phyloP scores from a whole-genome alignment of 2,888 invertebrate genomes.

The Diogma glabrata region DNA sequence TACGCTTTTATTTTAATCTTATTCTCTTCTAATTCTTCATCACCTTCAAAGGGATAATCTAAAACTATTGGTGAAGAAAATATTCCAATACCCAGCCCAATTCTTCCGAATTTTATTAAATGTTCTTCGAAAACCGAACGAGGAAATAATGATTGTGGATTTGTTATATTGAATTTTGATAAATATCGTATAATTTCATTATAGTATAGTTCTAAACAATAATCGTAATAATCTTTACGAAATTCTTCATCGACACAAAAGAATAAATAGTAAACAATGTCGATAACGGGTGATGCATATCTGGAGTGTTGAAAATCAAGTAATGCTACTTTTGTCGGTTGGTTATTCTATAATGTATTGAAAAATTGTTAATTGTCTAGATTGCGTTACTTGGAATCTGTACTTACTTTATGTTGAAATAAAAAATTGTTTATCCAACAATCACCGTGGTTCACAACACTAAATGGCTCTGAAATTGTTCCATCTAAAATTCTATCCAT shows the following conservation, averaged over 20 bases:
- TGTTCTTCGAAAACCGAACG: background rate
- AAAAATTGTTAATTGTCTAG: background rate
- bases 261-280: background rate
- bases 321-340: background rate
- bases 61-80: background rate
- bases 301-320: background rate
- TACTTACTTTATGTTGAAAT: background rate
- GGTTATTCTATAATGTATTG: background rate
- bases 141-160: background rate
- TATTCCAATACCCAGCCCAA: conserved; percentile 1
- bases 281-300: background rate
- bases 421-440: conserved; percentile 2
- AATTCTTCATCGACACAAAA: background rate
- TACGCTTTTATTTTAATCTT: background rate
- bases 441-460: background rate
- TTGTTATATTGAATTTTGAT: too few relatives aligned
- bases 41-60: background rate
- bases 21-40: background rate
- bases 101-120: conserved; percentile 1
- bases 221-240: background rate
- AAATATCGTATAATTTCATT: background rate
- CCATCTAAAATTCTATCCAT: conserved; percentile 4
- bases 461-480: background rate
- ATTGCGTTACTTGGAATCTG: background rate
- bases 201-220: background rate